phyloP scores from a whole-genome alignment of 2,797 vertebrate species.

The Gephyroberyx darwinii region DNA sequence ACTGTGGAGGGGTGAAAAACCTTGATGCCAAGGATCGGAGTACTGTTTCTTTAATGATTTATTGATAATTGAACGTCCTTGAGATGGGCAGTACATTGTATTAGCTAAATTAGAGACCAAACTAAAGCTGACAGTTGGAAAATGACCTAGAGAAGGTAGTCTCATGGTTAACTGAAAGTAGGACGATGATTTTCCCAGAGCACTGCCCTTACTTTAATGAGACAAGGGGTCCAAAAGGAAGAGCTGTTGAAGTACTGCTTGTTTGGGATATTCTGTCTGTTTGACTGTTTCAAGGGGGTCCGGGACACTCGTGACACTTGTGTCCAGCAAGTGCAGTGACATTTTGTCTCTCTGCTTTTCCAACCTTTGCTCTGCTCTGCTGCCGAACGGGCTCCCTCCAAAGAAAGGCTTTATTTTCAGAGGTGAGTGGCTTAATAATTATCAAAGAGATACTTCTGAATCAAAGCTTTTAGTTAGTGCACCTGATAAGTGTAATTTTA shows the following conservation, averaged over 20 bases:
- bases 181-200: slow-evolving; percentile 51
- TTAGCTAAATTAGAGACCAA: slow-evolving; percentile 54
- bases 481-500: slow-evolving; percentile 24
- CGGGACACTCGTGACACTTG: slow-evolving; percentile 40
- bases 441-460: slow-evolving; percentile 56
- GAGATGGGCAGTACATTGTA: slow-evolving; percentile 35
- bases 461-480: slow-evolving; percentile 39
- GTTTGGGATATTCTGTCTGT: slow-evolving; percentile 58
- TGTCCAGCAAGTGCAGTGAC: slow-evolving; percentile 42
- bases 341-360: slow-evolving; percentile 52
- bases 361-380: slow-evolving; percentile 72
- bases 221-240: slow-evolving; percentile 48
- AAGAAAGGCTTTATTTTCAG: slow-evolving; percentile 52
- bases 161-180: slow-evolving; percentile 72
- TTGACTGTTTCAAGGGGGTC: slow-evolving; percentile 50
- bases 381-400: slow-evolving; percentile 48
- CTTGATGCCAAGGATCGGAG: slow-evolving; percentile 1
- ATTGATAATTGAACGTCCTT: slow-evolving; percentile 34
- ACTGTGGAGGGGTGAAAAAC: not conserved
- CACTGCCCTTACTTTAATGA: slow-evolving; percentile 62
- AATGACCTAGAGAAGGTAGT: slow-evolving; percentile 66
- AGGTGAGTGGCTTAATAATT: slow-evolving; percentile 77
- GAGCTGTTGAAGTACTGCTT: slow-evolving; percentile 62
- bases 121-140: slow-evolving; percentile 46
- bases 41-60: slow-evolving; percentile 31